Evolutionary conservation across 2,888 invertebrate species (phyloP).

Genomic region (Eudasyphora cyanicolor): DNA sequence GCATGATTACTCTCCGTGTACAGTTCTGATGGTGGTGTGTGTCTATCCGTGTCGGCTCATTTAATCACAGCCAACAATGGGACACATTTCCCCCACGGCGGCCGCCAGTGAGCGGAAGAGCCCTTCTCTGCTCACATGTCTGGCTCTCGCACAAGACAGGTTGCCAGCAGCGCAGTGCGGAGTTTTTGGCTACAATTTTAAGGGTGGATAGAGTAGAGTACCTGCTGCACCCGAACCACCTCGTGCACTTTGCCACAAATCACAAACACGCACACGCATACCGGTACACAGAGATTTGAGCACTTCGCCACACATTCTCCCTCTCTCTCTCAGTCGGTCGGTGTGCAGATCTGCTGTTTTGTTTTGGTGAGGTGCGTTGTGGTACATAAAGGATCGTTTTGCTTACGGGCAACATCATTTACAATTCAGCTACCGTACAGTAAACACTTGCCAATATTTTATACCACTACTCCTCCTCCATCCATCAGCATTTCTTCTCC

Average conservation of each 20-base stretch:
- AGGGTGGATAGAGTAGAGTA: conserved; percentile 60
- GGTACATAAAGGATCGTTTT: conserved; percentile 78
- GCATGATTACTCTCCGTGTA: not conserved
- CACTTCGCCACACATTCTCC: conserved; percentile 38
- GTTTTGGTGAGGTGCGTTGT: conserved; percentile 33
- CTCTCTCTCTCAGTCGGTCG: not conserved
- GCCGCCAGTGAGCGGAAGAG: not conserved
- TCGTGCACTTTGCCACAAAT: conserved; percentile 40
- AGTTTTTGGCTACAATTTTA: conserved; percentile 43
- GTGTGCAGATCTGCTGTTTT: not conserved
- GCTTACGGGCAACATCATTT: conserved; percentile 78
- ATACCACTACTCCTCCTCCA: not conserved
- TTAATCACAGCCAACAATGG: conserved; percentile 4
- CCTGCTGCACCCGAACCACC: conserved; percentile 43
- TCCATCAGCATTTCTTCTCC: not conserved
- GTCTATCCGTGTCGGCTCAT: conserved; percentile 18
- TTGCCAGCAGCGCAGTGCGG: conserved; percentile 23
- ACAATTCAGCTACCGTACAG: conserved; percentile 77
- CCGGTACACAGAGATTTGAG: conserved; percentile 36
- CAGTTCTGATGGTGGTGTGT: too few species aligned
- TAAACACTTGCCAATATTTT: conserved; percentile 67
- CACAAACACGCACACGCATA: conserved; percentile 28
- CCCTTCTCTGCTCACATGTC: not conserved
- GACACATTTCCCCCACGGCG: not conserved
- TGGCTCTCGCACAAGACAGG: conserved; percentile 36